phyloP scores from a whole-genome alignment of 2,888 invertebrate species.

The Phytoseiulus persimilis region DNA sequence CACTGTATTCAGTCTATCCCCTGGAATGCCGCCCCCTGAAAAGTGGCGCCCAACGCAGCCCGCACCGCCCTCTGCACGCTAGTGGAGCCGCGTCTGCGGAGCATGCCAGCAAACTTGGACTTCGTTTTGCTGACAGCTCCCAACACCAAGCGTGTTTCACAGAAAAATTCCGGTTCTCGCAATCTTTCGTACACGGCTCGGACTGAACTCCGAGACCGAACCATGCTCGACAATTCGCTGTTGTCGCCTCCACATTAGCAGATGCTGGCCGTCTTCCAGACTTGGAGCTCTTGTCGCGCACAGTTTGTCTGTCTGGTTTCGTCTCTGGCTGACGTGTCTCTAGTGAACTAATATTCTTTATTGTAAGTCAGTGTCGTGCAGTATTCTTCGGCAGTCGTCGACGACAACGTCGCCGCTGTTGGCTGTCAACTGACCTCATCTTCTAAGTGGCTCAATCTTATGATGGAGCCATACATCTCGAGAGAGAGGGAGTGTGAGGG shows the following conservation, averaged over 20 bases:
- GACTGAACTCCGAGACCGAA: background rate
- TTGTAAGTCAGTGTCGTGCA: background rate
- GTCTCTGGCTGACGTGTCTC: background rate
- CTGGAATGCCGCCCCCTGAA: too few species aligned
- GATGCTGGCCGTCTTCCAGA: background rate
- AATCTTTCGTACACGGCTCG: background rate
- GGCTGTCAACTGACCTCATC: background rate
- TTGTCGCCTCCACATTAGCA: background rate
- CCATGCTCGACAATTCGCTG: background rate
- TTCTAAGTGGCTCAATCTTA: constrained; percentile 5
- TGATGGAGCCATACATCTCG: background rate
- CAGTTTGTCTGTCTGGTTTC: background rate
- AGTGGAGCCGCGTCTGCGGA: background rate
- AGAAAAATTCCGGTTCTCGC: background rate
- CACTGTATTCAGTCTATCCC: too few species aligned
- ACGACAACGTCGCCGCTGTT: background rate
- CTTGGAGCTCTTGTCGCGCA: background rate
- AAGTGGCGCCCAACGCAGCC: too few species aligned
- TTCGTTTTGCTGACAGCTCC: background rate
- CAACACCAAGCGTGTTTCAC: background rate
- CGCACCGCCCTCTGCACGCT: too few species aligned
- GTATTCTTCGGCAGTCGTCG: background rate
- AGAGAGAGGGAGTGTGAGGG: background rate
- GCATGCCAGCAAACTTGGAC: background rate
- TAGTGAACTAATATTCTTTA: background rate